Conservation (phyloP, 92 coral and sea anemone genomes). For the Virgularia gustaviana region DNA sequence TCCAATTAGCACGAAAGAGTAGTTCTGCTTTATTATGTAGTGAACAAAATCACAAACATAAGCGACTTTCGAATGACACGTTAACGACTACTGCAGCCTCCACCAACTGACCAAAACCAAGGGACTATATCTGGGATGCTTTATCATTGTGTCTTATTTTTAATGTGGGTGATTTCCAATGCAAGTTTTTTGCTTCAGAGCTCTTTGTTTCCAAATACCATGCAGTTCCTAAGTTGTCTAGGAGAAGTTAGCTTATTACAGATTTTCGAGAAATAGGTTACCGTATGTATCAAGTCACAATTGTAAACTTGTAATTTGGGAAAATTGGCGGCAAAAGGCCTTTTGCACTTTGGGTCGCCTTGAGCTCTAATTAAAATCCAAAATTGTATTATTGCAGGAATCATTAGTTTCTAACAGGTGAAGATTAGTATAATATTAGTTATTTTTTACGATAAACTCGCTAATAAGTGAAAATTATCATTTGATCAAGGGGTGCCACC, state of each 20-base stretch:
- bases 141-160: too few species aligned
- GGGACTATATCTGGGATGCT: too few species aligned
- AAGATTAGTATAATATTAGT: slow-evolving; percentile 8
- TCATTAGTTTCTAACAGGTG: slow-evolving; percentile 15
- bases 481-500: slow-evolving; percentile 38
- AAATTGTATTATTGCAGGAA: slow-evolving; percentile 12
- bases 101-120: slow-evolving; percentile 13
- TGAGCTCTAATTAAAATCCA: neutral
- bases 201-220: too few species aligned
- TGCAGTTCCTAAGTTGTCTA: neutral
- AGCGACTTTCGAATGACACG: too few species aligned
- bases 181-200: too few species aligned
- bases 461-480: slow-evolving; percentile 30
- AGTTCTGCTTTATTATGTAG: neutral
- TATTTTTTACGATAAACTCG: slow-evolving; percentile 29
- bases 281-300: too few species aligned
- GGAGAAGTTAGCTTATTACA: neutral
- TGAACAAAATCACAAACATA: neutral
- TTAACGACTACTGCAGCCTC: slow-evolving; percentile 1
- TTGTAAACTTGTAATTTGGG: too few species aligned
- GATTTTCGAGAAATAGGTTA: neutral
- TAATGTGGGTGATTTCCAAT: too few species aligned
- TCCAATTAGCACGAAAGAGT: neutral
- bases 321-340: neutral
- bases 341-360: neutral